Base-by-base conservation (phyloP, 2,888 invertebrate genomes). In the Acholoe squamosa region DNA sequence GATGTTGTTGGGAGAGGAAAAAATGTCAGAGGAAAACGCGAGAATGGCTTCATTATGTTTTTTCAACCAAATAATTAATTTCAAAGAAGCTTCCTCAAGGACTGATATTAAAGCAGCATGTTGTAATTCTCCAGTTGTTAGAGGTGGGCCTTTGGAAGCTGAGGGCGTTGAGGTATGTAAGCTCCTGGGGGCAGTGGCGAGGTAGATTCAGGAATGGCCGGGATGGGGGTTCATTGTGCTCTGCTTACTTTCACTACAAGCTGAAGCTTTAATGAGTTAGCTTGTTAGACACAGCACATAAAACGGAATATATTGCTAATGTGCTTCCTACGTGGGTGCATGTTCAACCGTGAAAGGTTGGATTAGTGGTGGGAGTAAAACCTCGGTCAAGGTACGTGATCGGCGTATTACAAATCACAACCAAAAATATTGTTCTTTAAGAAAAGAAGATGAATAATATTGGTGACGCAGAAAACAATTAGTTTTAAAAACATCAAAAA, bases 191-290 rank as follows among this genome's bases (percentile, higher is more conserved):
- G 43, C 43, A 7, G 43, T 43, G 43, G 5, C 43, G 43, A 43
- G 43, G 5, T 10, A 43, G 5, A 43, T 43, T 10, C 43, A 43
- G 43, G 5, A 43, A 3, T 43, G 10, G 43, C 43, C 10, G 10
- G 43, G n/a, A n/a, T n/a, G n/a, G 43, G 3, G 43, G 43, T 10
- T 43, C 3, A 43, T 43, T 43, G 43, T 43, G 3, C 61, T 19
- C 14, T n/a, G 61, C 5, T 22, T n/a, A 19, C 61, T n/a, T 19
- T 1, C 61, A 61, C 1, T 61, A 19, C 19, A 5, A n/a, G 61
- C 3, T n/a, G 61, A n/a, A n/a, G 61, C 61, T 19, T 61, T 61
- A 61, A 61, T 61, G 61, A 61, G 61, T 61, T 61, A 61, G 61
- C 61, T 61, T 61, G 61, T 61, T 61, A 61, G 61, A 61, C 61